Base-by-base conservation (phyloP, 2,888 invertebrate genomes). In the Amblyjoppa proteus region DNA sequence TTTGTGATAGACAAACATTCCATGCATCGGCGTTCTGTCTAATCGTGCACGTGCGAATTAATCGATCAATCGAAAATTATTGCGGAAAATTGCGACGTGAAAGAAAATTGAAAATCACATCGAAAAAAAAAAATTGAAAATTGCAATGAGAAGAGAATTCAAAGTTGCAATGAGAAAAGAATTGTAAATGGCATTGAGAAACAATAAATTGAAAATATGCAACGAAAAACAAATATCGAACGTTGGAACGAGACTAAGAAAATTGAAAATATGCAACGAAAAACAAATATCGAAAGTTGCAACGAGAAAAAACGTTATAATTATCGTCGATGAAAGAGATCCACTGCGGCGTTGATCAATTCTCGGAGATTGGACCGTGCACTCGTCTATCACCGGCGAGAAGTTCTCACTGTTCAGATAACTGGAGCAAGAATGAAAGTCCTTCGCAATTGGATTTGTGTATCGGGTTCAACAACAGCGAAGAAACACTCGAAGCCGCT, bases 381-480 rank as follows among this genome's bases (percentile, higher is more conserved):
- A 70, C 34, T 69, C 70, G 49, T 70, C 20, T 70, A 53, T 80
- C 51, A 80, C 80, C 53, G 31, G 34, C 41, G n/a, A 51, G 64
- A 45, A 83, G 71, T 73, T 68, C 82, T 45, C 58, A 49, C 41
- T 70, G 77, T 77, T 68, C 70, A 34, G 45, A 77, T 73, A 83
- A 77, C 82, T 83, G 82, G 83, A 83, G 73, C 73, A 74, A 83
- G 77, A 78, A 78, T 73, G 78, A 83, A 83, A 83, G 78, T 78
- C 73, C 73, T 51, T 78, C 58, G 41, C 58, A 58, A 78, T 66
- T 51, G 73, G 49, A 69, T 74, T 73, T 20, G n/a, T 58, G 68
- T 61, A 68, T 71, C 34, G 49, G 49, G 11, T 78, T 68, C 45
- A 70, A 75, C 64, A 70, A 70, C 25, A 58, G 38, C 11, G 20